Conservation (phyloP, 1,140 invertebrate species). For the Elymnias hypermnestra region DNA sequence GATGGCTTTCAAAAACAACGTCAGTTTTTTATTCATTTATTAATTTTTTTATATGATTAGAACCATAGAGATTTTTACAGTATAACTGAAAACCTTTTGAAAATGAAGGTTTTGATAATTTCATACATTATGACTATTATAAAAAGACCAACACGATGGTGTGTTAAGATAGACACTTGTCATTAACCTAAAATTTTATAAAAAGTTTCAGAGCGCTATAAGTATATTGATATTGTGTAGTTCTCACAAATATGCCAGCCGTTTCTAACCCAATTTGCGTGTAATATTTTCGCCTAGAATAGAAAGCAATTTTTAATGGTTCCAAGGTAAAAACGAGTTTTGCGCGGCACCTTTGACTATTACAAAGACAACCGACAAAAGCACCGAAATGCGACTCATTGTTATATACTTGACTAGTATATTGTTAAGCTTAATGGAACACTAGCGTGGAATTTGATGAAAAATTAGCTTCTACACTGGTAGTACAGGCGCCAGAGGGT, state of each 20-base stretch:
- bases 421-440: background rate
- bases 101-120: too few species aligned
- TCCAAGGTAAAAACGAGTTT: constrained; percentile 41
- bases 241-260: constrained; percentile 25
- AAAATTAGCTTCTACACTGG: background rate
- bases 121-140: too few species aligned
- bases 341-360: constrained; percentile 42
- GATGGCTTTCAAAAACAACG: too few species aligned
- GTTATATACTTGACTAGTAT: constrained; percentile 8
- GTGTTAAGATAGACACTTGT: too few species aligned
- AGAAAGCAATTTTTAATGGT: constrained; percentile 53
- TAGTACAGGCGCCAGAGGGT: too few species aligned
- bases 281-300: constrained; percentile 43
- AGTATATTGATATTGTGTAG: too few species aligned
- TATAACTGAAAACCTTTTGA: too few species aligned
- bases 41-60: too few species aligned
- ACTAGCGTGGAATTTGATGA: background rate
- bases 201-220: too few species aligned
- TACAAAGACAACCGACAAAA: constrained; percentile 50
- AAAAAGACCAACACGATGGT: too few species aligned
- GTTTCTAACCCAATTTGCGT: constrained; percentile 38
- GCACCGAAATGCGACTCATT: constrained; percentile 28
- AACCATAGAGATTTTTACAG: too few species aligned
- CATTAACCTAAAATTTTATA: background rate
- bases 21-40: too few species aligned